Conservation (phyloP, 1,140 invertebrate genomes). For the Polypedilum pembai region DNA sequence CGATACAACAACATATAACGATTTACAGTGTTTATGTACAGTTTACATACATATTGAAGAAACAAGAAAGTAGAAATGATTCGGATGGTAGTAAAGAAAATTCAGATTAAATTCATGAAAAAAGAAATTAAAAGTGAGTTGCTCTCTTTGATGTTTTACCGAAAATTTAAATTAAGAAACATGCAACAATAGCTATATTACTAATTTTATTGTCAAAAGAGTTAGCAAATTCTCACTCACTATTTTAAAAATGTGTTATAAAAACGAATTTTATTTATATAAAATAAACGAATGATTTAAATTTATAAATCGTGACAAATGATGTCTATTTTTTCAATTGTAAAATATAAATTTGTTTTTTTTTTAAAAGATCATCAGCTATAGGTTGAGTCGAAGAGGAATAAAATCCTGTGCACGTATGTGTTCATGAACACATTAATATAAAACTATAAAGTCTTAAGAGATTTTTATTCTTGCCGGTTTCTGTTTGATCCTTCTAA, state of each 20-base stretch:
- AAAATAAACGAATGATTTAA: neutral
- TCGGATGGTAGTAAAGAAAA: constrained; percentile 20
- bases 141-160: constrained; percentile 21
- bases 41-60: constrained; percentile 16
- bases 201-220: neutral
- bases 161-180: constrained; percentile 26
- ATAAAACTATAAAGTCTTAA: neutral
- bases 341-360: too few species aligned
- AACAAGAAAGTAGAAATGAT: neutral
- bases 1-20: neutral
- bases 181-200: neutral
- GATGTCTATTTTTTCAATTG: neutral
- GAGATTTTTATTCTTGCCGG: constrained; percentile 15
- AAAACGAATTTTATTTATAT: neutral
- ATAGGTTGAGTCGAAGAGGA: neutral
- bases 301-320: constrained; percentile 4
- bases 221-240: neutral
- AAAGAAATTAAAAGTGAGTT: constrained; percentile 26
- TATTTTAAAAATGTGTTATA: neutral
- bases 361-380: neutral
- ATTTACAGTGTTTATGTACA: constrained; percentile 20
- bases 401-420: constrained; percentile 3
- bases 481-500: constrained; percentile 22
- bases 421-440: neutral
- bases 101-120: constrained; percentile 18